Evolutionary conservation across 2,888 invertebrate species (phyloP).

Genomic region (Epinotia ramella): DNA sequence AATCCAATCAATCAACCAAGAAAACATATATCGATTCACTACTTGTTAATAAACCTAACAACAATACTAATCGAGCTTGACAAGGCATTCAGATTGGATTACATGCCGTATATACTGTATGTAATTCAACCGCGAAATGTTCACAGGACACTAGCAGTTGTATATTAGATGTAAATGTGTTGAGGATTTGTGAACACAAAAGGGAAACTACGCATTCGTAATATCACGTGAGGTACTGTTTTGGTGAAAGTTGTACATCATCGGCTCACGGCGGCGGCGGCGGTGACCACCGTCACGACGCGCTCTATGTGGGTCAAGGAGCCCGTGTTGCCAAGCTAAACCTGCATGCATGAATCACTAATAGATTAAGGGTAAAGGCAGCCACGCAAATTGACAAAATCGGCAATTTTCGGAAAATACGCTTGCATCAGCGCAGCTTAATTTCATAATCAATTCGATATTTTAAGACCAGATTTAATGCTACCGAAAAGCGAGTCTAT

Average conservation of each 20-base stretch:
- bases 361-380: constrained; percentile 57
- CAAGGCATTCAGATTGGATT: constrained; percentile 10
- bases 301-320: constrained; percentile 77
- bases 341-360: constrained; percentile 63
- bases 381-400: constrained; percentile 50
- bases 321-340: constrained; percentile 70
- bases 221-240: constrained; percentile 64
- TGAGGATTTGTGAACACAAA: constrained; percentile 52
- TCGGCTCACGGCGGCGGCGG: constrained; percentile 57
- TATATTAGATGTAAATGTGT: constrained; percentile 35
- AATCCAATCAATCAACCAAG: constrained; percentile 51
- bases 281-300: constrained; percentile 72
- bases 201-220: constrained; percentile 55
- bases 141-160: constrained; percentile 34
- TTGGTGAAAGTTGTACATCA: constrained; percentile 81
- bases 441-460: constrained; percentile 4
- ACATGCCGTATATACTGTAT: constrained; percentile 5
- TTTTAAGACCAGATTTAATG: constrained; percentile 4
- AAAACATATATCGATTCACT: constrained; percentile 15
- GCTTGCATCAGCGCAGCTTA: constrained; percentile 5
- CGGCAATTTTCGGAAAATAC: constrained; percentile 30
- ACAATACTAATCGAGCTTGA: constrained; percentile 10
- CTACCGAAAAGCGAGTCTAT: not conserved
- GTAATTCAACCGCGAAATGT: constrained; percentile 22
- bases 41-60: constrained; percentile 5